Percentiles rank a stretch among this genome's conserved stretches.
Evolutionary conservation across 2,797 vertebrate species (phyloP).

Genomic region (Prunella strophiata): DNA sequence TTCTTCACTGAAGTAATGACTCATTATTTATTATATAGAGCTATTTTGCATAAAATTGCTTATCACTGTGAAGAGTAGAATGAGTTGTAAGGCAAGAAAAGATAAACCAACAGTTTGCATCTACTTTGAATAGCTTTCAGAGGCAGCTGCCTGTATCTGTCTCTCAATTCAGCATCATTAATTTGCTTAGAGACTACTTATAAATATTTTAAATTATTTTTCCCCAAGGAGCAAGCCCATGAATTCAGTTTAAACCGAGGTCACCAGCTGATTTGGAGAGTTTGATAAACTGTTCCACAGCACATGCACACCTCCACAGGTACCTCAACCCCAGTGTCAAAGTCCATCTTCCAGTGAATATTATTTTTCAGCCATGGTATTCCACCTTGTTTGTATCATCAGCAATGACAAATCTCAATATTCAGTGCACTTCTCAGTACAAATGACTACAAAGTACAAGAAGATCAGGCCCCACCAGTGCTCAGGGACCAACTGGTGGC

Average conservation of each 20-base stretch:
- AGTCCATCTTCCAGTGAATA: not conserved
- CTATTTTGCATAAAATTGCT: conserved; percentile 4
- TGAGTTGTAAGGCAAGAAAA: conserved; percentile 1
- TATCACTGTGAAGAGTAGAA: not conserved
- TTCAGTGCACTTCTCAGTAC: not conserved
- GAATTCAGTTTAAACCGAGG: not conserved
- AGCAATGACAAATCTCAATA: not conserved
- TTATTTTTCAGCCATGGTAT: not conserved
- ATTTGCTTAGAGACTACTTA: not conserved
- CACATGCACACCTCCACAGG: not conserved
- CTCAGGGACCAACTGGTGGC: not conserved
- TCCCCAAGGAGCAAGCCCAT: not conserved
- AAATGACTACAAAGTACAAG: not conserved
- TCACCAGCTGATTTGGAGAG: not conserved
- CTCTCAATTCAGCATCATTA: not conserved
- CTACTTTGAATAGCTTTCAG: not conserved
- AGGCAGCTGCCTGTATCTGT: not conserved
- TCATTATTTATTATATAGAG: conserved; percentile 18
- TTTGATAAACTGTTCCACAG: not conserved
- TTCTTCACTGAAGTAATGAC: not conserved
- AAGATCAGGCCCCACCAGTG: not conserved
- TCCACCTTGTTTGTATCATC: not conserved
- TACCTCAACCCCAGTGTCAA: not conserved
- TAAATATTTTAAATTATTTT: not conserved
- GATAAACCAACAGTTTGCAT: not conserved